A percentile compares a stretch with the other conserved stretches of the same genome.
phyloP scores from a whole-genome alignment of 2,797 vertebrate species.

The Sebastes cheni region DNA sequence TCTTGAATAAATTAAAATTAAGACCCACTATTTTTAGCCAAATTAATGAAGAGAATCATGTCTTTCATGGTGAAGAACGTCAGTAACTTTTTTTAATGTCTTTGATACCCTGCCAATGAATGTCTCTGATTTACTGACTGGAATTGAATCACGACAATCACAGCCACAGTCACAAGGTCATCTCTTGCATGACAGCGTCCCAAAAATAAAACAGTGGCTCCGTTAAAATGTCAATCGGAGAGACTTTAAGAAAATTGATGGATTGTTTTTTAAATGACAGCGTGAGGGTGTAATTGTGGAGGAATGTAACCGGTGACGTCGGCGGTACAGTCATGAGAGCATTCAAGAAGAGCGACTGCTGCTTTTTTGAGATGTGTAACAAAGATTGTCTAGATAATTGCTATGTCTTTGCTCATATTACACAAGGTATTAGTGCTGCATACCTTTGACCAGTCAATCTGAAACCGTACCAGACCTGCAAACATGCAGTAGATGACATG shows the following conservation, averaged over 20 bases:
- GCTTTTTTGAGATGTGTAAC: background rate
- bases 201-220: slow-evolving; percentile 39
- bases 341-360: fast-evolving
- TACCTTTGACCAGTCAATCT: slow-evolving; percentile 32
- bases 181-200: slow-evolving; percentile 29
- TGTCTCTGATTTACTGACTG: slow-evolving; percentile 26
- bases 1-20: background rate
- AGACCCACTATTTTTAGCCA: slow-evolving; percentile 22
- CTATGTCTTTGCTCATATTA: slow-evolving; percentile 44
- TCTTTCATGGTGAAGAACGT: slow-evolving; percentile 14
- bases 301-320: background rate
- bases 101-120: slow-evolving; percentile 36
- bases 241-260: background rate
- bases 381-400: slow-evolving; percentile 28
- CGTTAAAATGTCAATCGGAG: background rate
- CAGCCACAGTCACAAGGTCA: slow-evolving; percentile 50
- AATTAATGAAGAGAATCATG: slow-evolving; percentile 15
- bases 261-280: background rate
- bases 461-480: slow-evolving; percentile 19
- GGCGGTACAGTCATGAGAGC: background rate
- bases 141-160: slow-evolving; percentile 54
- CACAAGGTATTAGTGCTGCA: slow-evolving; percentile 14
- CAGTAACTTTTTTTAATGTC: background rate
- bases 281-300: background rate
- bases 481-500: slow-evolving; percentile 32